Percentiles rank a stretch among this genome's conserved stretches.
Conservation (phyloP, 2,113 vertebrate genomes). For the Calidris pygmaea region DNA sequence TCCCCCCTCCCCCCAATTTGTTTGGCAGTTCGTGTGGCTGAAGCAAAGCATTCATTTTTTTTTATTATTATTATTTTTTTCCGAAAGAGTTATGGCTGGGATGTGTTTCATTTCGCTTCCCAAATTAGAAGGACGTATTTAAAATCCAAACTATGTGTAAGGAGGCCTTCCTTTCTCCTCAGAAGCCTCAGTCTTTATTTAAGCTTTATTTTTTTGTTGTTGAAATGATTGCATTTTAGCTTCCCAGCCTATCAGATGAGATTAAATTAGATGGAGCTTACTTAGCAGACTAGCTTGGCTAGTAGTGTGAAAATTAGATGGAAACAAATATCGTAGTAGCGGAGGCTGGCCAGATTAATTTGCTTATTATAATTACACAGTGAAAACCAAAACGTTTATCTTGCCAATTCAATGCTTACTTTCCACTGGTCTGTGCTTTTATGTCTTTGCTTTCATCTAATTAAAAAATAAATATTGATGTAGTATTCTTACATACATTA, state of each 20-base stretch:
- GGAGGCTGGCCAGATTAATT: background rate
- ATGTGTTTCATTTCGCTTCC: background rate
- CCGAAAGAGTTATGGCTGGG: background rate
- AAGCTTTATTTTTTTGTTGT: background rate
- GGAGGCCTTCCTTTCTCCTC: background rate
- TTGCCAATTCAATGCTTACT: background rate
- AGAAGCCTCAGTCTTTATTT: background rate
- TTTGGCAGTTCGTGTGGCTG: background rate
- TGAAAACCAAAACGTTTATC: background rate
- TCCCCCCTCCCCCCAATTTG: accelerated
- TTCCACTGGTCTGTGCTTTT: background rate
- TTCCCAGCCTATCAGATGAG: background rate
- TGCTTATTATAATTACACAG: background rate
- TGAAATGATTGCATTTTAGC: background rate
- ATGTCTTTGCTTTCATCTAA: background rate
- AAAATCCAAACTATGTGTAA: background rate
- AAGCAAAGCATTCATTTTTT: background rate
- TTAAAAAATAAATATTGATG: background rate
- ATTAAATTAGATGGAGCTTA: background rate
- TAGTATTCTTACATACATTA: background rate
- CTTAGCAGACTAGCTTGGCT: background rate
- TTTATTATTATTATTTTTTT: background rate
- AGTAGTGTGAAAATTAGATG: background rate
- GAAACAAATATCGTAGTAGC: background rate
- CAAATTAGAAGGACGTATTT: background rate